Evolutionary conservation across 2,888 invertebrate species (phyloP), one percentile per base, ranked within the genome.

Genomic region (Oligia latruncula): DNA sequence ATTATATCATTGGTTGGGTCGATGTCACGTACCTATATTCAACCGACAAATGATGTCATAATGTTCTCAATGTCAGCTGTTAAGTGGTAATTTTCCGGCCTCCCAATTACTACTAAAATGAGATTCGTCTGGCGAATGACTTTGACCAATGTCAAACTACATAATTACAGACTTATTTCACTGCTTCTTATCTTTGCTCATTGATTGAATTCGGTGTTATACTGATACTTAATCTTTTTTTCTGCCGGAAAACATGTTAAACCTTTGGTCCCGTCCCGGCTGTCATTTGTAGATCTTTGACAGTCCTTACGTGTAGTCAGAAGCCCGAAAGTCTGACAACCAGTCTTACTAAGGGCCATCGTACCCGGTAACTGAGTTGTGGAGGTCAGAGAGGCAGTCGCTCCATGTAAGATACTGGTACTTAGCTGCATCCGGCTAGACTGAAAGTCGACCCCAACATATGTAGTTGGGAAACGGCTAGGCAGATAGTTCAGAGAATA

Each of bases 41-140:
- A 29, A 46, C 65, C 65, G 4, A 20, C 13, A 29, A 40, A 43
- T 43, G 1, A 13, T 71, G 43, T n/a, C 23, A 70, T 64, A 15
- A 64, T 46, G 15, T n/a, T 46, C n/a, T 79, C 55, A 58, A 29
- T 29, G 40, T 40, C 40, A 40, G 40, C 40, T 3, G 40, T 40
- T 40, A 4, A 40, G 40, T 40, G 40, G 4, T 40, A 40, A 58
- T 71, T 79, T n/a, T 55, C 2, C 1, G 79, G 46, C 46, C 35
- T 40, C n/a, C 79, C 58, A 66, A 77, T 77, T 66, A 66, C 23
- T n/a, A n/a, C 20, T 49, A 23, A 6, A 46, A 71, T 71, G 55
- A 40, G 35, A 71, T 35, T 65, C 64, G 4, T 71, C 35, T 35
- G 55, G 15, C 5, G 13, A 20, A 49, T 52, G 2, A 29, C 17